These are phyloP conservation scores for Cremastobaeus sp. DNA, from an alignment of 2,888 invertebrate species.

Conservation along the genomic window DNA sequence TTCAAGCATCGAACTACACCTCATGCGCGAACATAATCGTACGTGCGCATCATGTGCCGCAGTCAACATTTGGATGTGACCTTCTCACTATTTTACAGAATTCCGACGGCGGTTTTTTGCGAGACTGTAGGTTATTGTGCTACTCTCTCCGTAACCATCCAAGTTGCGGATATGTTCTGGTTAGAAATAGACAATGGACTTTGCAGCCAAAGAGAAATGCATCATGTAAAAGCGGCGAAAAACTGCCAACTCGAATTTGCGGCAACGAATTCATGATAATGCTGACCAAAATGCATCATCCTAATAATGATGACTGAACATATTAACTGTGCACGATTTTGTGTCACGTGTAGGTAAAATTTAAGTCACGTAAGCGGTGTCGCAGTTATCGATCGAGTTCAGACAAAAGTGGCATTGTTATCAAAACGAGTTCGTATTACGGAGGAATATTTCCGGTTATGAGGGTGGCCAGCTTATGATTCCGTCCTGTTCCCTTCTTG, in stretches of 20 bases:
- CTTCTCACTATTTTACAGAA: conserved; percentile 32
- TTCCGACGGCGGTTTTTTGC: too few relatives aligned
- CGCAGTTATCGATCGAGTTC: conserved; percentile 49
- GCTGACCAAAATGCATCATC: too few relatives aligned
- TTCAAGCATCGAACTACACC: conserved; percentile 63
- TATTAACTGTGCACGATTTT: conserved; percentile 30
- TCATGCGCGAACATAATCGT: conserved; percentile 61
- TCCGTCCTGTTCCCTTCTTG: conserved; percentile 56
- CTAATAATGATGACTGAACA: conserved; percentile 10
- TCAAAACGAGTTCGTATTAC: conserved; percentile 56
- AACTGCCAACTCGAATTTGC: too few relatives aligned
- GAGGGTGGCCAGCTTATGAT: conserved; percentile 62
- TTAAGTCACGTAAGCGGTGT: conserved; percentile 45
- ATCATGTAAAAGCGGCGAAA: too few relatives aligned
- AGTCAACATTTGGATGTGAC: conserved; percentile 48
- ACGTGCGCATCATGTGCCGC: conserved; percentile 64
- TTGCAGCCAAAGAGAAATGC: too few relatives aligned
- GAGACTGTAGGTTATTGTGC: too few relatives aligned
- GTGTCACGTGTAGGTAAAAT: conserved; percentile 30
- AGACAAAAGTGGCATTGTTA: conserved; percentile 55
- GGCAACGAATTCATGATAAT: too few relatives aligned
- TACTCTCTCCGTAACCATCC: too few relatives aligned
- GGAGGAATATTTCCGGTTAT: conserved; percentile 57
- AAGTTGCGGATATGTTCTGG: too few relatives aligned
- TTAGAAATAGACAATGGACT: too few relatives aligned